Percentiles rank a stretch among this genome's conserved stretches.
phyloP scores from a whole-genome alignment of 2,113 vertebrate species.

The Delphinapterus leucas region DNA sequence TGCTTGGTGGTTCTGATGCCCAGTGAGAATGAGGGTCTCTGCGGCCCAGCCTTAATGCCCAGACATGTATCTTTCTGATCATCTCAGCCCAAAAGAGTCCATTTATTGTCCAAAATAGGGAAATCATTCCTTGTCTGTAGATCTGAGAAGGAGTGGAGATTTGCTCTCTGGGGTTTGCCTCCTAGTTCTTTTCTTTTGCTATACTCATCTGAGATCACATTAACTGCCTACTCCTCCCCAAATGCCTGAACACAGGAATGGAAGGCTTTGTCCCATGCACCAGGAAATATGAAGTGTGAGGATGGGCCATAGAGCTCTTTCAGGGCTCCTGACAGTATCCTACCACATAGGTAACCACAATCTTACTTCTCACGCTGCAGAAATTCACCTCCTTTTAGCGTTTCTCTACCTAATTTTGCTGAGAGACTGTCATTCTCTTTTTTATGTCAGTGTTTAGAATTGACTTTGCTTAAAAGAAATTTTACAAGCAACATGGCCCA shows the following conservation, averaged over 20 bases:
- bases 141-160: not conserved
- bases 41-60: not conserved
- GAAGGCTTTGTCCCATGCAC: not conserved
- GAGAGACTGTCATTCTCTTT: not conserved
- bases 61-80: not conserved
- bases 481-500: not conserved
- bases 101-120: not conserved
- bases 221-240: not conserved
- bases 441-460: conserved; percentile 5
- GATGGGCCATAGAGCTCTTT: not conserved
- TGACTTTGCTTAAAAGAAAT: not conserved
- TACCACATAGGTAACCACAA: not conserved
- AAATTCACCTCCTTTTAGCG: not conserved
- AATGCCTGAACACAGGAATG: not conserved
- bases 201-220: not conserved
- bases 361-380: not conserved
- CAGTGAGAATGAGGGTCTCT: not conserved
- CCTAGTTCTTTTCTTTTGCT: not conserved
- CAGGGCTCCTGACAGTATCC: not conserved
- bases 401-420: not conserved
- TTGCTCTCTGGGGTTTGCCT: not conserved
- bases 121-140: not conserved
- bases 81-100: not conserved
- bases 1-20: not conserved
- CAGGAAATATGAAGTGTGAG: not conserved